These are phyloP conservation scores for Zeugodacus cucurbitae DNA, from an alignment of 1,140 invertebrate genomes.

Conservation along the genomic window DNA sequence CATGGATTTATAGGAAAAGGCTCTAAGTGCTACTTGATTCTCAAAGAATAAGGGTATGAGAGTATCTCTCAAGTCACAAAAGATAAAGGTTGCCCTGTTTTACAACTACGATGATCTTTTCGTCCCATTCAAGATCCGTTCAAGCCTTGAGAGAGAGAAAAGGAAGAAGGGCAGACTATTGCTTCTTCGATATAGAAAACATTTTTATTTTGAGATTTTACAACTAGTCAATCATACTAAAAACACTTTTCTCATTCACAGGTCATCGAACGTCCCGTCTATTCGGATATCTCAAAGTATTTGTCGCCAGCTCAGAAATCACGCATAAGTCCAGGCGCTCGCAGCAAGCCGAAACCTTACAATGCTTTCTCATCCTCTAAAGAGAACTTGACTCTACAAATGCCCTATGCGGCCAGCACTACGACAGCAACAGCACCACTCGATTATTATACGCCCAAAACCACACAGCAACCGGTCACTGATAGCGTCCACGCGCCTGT, in stretches of 20 bases:
- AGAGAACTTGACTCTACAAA: slow-evolving; percentile 50
- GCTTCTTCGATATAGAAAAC: too few relatives aligned
- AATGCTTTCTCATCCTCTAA: slow-evolving; percentile 56
- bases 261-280: slow-evolving; percentile 62
- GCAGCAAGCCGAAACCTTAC: slow-evolving; percentile 55
- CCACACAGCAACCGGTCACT: slow-evolving; percentile 34
- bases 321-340: slow-evolving; percentile 51
- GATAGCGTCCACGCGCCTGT: slow-evolving; percentile 58
- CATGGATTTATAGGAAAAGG: too few relatives aligned
- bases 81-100: too few relatives aligned
- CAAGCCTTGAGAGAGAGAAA: too few relatives aligned
- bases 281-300: slow-evolving; percentile 65
- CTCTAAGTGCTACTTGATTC: too few relatives aligned
- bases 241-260: slow-evolving; percentile 22
- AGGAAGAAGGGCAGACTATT: too few relatives aligned
- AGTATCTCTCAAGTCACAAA: too few relatives aligned
- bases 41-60: too few relatives aligned
- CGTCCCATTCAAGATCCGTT: too few relatives aligned
- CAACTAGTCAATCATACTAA: too few relatives aligned
- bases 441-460: slow-evolving; percentile 41
- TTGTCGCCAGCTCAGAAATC: slow-evolving; percentile 62
- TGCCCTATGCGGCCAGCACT: slow-evolving; percentile 35
- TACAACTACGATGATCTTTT: too few relatives aligned
- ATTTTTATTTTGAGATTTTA: too few relatives aligned
- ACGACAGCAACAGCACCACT: background rate